Evolutionary conservation across 2,888 invertebrate species (phyloP).

Genomic region (Acholoe squamosa): DNA sequence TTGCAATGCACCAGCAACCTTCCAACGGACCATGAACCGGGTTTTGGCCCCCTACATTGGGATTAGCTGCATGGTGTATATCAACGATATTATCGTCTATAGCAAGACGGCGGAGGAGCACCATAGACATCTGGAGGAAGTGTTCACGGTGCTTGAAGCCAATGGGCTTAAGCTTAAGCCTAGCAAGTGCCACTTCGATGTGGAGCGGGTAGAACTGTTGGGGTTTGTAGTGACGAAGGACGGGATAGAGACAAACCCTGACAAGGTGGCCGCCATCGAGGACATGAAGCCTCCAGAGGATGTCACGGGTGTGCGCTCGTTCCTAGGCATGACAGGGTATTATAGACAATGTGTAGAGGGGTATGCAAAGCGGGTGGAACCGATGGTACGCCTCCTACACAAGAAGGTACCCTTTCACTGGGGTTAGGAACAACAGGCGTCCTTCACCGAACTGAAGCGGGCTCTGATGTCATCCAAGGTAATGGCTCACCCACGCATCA

Average conservation of each 20-base stretch:
- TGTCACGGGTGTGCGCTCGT: neutral
- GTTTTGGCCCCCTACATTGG: neutral
- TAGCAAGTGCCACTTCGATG: neutral
- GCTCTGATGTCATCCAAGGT: neutral
- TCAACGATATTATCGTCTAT: neutral
- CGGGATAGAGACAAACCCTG: neutral
- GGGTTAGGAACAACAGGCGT: neutral
- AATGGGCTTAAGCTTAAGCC: neutral
- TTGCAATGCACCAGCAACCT: neutral
- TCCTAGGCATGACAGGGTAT: neutral
- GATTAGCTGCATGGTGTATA: neutral
- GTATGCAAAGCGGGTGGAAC: neutral
- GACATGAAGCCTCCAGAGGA: neutral
- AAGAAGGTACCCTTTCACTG: neutral
- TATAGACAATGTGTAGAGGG: neutral
- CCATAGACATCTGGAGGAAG: neutral
- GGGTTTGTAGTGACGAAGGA: neutral
- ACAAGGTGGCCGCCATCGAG: neutral
- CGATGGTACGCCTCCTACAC: neutral
- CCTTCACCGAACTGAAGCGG: neutral
- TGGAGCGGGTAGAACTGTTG: neutral
- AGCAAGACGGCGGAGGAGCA: neutral
- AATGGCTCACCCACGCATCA: neutral
- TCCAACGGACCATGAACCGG: neutral
- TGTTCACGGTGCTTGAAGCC: neutral